A percentile compares a stretch with the other conserved stretches of the same genome.
Conservation (phyloP, 1,140 invertebrate genomes). For the Meloidogyne chitwoodi region DNA sequence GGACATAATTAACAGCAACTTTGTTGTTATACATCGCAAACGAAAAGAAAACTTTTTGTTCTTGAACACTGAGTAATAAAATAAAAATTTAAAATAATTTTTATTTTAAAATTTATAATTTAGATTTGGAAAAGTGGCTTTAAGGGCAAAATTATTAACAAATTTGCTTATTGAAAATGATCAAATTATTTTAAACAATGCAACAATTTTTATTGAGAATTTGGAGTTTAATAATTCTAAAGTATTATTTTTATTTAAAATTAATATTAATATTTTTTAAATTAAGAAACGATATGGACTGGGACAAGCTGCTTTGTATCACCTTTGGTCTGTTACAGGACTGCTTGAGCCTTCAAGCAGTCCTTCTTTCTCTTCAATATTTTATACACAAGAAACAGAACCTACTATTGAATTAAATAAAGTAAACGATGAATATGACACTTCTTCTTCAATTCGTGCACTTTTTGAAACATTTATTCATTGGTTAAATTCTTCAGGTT, state of each 20-base stretch:
- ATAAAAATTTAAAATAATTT: background rate
- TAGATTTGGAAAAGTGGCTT: constrained; percentile 19
- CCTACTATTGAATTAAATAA: constrained; percentile 38
- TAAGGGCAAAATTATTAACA: constrained; percentile 2
- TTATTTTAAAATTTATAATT: background rate
- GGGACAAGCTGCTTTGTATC: constrained; percentile 39
- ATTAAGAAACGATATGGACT: constrained; percentile 17
- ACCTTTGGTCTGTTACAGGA: constrained; percentile 35
- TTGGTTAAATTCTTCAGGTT: constrained; percentile 30
- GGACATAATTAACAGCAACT: constrained; percentile 33
- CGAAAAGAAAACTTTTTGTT: constrained; percentile 33
- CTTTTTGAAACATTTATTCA: constrained; percentile 55
- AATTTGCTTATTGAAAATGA: background rate
- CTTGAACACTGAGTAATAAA: constrained; percentile 31
- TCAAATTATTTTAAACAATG: background rate
- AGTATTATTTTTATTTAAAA: constrained; percentile 1
- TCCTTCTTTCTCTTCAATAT: background rate
- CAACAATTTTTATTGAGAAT: background rate
- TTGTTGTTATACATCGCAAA: constrained; percentile 36
- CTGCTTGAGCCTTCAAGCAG: constrained; percentile 8
- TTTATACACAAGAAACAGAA: background rate
- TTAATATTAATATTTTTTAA: background rate
- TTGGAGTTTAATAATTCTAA: background rate
- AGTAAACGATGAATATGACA: constrained; percentile 44
- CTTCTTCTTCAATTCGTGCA: constrained; percentile 47